These are phyloP conservation scores for Melanotaenia boesemani DNA, from an alignment of 2,797 vertebrate species.

Conservation along the genomic window DNA sequence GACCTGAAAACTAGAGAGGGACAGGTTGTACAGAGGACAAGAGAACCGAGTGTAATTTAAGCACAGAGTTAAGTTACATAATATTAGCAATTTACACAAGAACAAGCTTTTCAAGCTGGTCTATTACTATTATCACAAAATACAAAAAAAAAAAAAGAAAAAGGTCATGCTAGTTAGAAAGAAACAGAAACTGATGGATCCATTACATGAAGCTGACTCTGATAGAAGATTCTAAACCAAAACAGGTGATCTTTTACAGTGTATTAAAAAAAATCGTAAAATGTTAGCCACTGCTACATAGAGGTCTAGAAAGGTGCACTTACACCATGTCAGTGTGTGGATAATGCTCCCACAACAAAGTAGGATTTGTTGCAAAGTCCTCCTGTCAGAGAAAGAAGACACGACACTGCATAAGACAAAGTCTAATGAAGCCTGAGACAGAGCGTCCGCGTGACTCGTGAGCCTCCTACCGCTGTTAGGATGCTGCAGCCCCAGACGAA, in stretches of 20 bases:
- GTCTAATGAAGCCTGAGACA: constrained; percentile 10
- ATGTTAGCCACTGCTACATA: not conserved
- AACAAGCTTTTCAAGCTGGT: not conserved
- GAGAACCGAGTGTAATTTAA: not conserved
- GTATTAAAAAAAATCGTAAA: not conserved
- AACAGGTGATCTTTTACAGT: not conserved
- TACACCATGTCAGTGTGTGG: constrained; percentile 88
- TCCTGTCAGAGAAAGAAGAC: constrained; percentile 74
- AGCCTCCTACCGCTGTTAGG: constrained; percentile 83
- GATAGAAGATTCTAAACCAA: not conserved
- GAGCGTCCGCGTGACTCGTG: constrained; percentile 10
- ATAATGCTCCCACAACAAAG: constrained; percentile 88
- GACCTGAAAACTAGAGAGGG: constrained; percentile 86
- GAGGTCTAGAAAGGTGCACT: constrained; percentile 58
- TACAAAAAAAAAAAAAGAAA: not conserved
- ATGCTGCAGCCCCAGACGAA: constrained; percentile 90
- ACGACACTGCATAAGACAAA: constrained; percentile 34
- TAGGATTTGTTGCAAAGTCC: constrained; percentile 86
- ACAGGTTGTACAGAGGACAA: constrained; percentile 36
- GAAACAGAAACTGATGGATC: not conserved
- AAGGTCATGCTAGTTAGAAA: not conserved
- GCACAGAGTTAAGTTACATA: not conserved
- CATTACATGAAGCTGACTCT: not conserved
- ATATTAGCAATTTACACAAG: not conserved
- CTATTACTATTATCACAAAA: constrained; percentile 3